A percentile compares a stretch with the other conserved stretches of the same genome.
phyloP scores from a whole-genome alignment of 2,888 invertebrate genomes.

The Synanthedon vespiformis region DNA sequence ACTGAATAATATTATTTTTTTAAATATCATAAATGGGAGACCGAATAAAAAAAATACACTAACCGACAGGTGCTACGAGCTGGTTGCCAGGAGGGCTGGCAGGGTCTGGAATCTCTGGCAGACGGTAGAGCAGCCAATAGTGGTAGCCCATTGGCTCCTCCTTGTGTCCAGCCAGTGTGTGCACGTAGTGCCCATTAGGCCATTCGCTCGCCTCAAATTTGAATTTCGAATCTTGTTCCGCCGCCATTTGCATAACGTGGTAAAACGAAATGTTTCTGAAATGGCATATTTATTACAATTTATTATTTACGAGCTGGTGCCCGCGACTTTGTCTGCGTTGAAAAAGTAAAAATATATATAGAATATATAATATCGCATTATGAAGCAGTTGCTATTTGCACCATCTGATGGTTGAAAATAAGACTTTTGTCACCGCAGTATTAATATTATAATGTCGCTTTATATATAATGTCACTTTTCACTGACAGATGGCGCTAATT shows the following conservation, averaged over 20 bases:
- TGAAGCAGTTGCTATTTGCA: too few species aligned
- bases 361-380: too few species aligned
- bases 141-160: slow-evolving; percentile 88
- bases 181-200: slow-evolving; percentile 94
- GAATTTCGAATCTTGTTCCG: slow-evolving; percentile 79
- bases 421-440: too few species aligned
- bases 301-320: too few species aligned
- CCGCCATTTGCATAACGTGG: slow-evolving; percentile 86
- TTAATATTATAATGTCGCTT: too few species aligned
- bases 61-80: slow-evolving; percentile 88
- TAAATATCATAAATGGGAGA: too few species aligned
- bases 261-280: slow-evolving; percentile 74
- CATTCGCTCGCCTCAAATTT: slow-evolving; percentile 87
- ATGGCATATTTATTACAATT: slow-evolving; percentile 9
- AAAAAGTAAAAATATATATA: too few species aligned
- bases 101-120: slow-evolving; percentile 84
- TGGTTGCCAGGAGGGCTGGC: slow-evolving; percentile 87
- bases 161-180: slow-evolving; percentile 83
- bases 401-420: too few species aligned
- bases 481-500: too few species aligned
- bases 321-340: too few species aligned
- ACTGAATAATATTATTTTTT: too few species aligned
- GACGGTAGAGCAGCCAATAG: slow-evolving; percentile 89
- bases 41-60: slow-evolving; percentile 20
- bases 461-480: too few species aligned